Base-by-base conservation (phyloP, 1,140 invertebrate genomes). In the Meloidogyne chitwoodi region DNA sequence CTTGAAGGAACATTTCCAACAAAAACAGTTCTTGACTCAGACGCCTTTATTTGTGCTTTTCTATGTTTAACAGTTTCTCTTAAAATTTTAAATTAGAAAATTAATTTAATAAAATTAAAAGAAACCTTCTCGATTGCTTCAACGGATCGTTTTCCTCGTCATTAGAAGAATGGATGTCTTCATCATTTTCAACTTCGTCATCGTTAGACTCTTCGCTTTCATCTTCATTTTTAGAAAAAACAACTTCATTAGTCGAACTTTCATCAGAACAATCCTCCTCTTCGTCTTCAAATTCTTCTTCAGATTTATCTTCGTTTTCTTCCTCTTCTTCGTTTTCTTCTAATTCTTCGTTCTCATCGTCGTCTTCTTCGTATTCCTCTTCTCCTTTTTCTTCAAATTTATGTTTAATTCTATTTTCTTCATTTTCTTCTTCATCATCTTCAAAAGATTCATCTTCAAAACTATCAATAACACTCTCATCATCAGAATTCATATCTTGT, bases 401-500 rank as follows among this genome's bases (percentile, higher is more conserved):
- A 44, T 8, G 0, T 3, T 56, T 56, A 0, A 0, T 19, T 6
- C n/a, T 19, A 56, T 22, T 5, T 8, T 56, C 48, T 4, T 0
- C 5, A 4, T 56, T 19, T 6, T 56, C 19, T 22, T 56, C 48
- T 22, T 56, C 48, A n/a, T 2, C 1, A 44, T 8, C 8, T 19
- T 44, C 41, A 44, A 44, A 44, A 44, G 12, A 14, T n/a, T n/a
- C 48, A 2, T 6, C 48, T 8, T 48, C 48, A 48, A 11, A 41
- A 72, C n/a, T 19, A 14, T 24, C 69, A 26, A 2, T 6, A 48
- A 61, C 11, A 31, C 62, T 62, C 2, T 73, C 71, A 56, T 73
- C 71, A 11, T 44, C 41, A 29, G 70, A 73, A 61, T 63, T 29
- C 71, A 73, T 73, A 64, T 73, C 71, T 4, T 63, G 48, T 64